A percentile compares a stretch with the other conserved stretches of the same genome.
phyloP scores from a whole-genome alignment of 1,140 invertebrate genomes.

The Bombus turneri region DNA sequence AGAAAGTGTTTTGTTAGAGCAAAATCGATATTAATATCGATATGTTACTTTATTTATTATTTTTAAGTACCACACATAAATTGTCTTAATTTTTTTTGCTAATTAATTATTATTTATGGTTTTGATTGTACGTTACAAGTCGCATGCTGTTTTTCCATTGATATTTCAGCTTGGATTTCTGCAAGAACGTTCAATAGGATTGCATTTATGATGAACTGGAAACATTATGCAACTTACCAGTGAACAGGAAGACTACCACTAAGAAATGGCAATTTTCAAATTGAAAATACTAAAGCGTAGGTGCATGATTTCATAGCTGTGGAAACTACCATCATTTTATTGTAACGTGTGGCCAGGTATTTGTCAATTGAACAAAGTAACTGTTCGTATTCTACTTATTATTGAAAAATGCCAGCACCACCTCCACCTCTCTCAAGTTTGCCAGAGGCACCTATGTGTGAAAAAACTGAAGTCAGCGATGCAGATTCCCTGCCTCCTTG shows the following conservation, averaged over 20 bases:
- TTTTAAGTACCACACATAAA: not conserved
- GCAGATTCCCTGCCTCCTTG: slow-evolving; percentile 76
- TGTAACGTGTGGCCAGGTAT: slow-evolving; percentile 18
- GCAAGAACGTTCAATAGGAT: not conserved
- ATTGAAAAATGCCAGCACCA: slow-evolving; percentile 76
- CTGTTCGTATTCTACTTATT: slow-evolving; percentile 51
- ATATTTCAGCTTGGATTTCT: slow-evolving; percentile 18
- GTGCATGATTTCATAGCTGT: slow-evolving; percentile 46
- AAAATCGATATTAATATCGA: not conserved
- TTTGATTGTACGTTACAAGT: not conserved
- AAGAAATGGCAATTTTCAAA: slow-evolving; percentile 42
- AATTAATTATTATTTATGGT: not conserved
- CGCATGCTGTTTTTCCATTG: not conserved
- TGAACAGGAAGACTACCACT: slow-evolving; percentile 3
- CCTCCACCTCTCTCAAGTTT: slow-evolving; percentile 75
- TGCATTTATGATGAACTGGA: slow-evolving; percentile 12
- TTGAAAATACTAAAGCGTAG: slow-evolving; percentile 35
- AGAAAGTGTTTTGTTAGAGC: not conserved
- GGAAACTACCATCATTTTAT: not conserved
- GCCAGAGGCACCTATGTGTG: slow-evolving; percentile 69
- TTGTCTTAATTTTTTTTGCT: not conserved
- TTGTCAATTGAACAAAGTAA: slow-evolving; percentile 39
- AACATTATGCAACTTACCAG: not conserved
- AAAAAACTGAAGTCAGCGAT: slow-evolving; percentile 74
- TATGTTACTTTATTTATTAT: not conserved